Evolutionary conservation across 2,113 vertebrate genomes (phyloP).

Genomic region (Progne subis): DNA sequence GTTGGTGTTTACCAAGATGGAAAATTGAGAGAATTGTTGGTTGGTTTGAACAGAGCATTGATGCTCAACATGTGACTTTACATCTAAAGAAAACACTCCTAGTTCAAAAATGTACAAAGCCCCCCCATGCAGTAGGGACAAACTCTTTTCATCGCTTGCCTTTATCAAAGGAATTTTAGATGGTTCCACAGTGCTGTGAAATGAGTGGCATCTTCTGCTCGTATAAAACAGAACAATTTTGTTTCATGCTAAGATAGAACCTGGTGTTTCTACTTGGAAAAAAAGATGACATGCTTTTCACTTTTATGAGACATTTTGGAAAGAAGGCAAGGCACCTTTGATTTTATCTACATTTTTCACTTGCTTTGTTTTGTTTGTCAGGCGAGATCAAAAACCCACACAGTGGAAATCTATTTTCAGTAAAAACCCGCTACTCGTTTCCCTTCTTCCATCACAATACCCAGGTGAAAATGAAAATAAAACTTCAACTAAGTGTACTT

Average conservation of each 20-base stretch:
- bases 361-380: not conserved
- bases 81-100: not conserved
- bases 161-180: not conserved
- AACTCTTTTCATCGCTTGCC: not conserved
- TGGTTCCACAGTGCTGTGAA: not conserved
- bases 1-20: accelerated
- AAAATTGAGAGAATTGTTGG: not conserved
- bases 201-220: not conserved
- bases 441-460: accelerated
- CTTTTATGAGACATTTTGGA: not conserved
- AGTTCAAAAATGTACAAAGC: not conserved
- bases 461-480: not conserved
- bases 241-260: not conserved
- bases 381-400: not conserved
- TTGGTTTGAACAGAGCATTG: not conserved
- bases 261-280: not conserved
- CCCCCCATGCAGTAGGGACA: not conserved
- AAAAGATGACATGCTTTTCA: not conserved
- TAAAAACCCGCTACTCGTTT: not conserved
- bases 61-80: not conserved
- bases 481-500: accelerated
- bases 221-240: not conserved
- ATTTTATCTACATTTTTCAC: accelerated
- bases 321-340: not conserved
- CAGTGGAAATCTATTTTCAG: not conserved